These are phyloP conservation scores for Cydia splendana DNA, from an alignment of 1,140 invertebrate genomes.

Conservation along the genomic window DNA sequence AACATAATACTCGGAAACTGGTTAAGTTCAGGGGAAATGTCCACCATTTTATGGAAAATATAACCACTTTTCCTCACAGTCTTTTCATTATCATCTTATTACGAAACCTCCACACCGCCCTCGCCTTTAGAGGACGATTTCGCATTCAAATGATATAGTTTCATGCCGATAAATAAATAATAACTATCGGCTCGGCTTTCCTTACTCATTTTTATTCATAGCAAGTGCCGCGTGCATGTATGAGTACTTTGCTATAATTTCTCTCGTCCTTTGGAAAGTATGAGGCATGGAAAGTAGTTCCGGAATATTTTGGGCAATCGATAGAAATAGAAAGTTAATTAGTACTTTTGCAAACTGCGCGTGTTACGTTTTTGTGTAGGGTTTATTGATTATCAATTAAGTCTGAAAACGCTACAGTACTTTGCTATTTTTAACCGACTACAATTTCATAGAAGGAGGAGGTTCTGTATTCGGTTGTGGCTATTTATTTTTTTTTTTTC, in stretches of 20 bases:
- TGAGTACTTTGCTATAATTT: conserved; percentile 64
- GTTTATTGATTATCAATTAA: background rate
- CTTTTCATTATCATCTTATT: conserved; percentile 14
- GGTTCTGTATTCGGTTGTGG: too few relatives aligned
- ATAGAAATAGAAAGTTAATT: conserved; percentile 75
- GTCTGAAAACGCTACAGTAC: too few relatives aligned
- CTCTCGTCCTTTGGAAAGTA: conserved; percentile 74
- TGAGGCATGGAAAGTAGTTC: conserved; percentile 69
- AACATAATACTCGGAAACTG: background rate
- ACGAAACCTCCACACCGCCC: conserved; percentile 2
- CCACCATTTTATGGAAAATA: background rate
- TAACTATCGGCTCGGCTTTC: conserved; percentile 69
- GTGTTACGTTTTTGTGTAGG: conserved; percentile 11
- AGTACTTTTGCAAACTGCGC: conserved; percentile 43
- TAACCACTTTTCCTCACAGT: background rate
- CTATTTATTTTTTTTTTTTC: too few relatives aligned
- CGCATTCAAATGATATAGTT: conserved; percentile 27
- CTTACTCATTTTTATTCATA: conserved; percentile 67
- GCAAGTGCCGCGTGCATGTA: conserved; percentile 48
- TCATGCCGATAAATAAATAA: conserved; percentile 59
- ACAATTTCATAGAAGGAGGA: too few relatives aligned
- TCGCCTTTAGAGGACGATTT: conserved; percentile 21
- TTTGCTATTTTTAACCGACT: too few relatives aligned
- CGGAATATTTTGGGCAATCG: conserved; percentile 72
- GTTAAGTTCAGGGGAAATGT: background rate